phyloP scores from a whole-genome alignment of 2,888 invertebrate species.

The Dicycla oo region DNA sequence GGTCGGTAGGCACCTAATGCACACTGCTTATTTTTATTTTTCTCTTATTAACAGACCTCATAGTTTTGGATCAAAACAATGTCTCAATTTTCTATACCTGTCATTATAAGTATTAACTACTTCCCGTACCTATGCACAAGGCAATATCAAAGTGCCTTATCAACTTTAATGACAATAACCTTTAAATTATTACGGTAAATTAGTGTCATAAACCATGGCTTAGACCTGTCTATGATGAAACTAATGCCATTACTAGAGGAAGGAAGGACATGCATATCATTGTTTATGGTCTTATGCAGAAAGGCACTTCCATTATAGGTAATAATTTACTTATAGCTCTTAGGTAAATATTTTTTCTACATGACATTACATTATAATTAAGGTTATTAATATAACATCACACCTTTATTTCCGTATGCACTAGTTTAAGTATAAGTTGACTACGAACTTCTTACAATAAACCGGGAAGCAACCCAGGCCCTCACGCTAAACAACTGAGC shows the following conservation, averaged over 20 bases:
- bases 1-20: too few species aligned
- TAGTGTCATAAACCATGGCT: conserved; percentile 71
- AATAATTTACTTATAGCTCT: neutral
- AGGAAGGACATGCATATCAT: conserved; percentile 53
- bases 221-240: conserved; percentile 57
- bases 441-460: too few species aligned
- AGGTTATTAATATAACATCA: too few species aligned
- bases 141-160: conserved; percentile 59
- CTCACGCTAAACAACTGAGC: too few species aligned
- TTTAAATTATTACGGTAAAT: conserved; percentile 75
- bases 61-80: conserved; percentile 26
- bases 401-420: too few species aligned
- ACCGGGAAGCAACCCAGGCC: too few species aligned
- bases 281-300: conserved; percentile 33
- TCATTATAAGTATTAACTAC: conserved; percentile 33
- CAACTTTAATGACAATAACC: conserved; percentile 75
- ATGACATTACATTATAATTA: too few species aligned
- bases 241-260: conserved; percentile 33
- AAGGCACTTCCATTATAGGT: conserved; percentile 24
- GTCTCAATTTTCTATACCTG: conserved; percentile 7
- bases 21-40: too few species aligned
- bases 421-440: too few species aligned
- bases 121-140: conserved; percentile 58
- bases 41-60: too few species aligned
- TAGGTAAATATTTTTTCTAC: neutral